A percentile compares a stretch with the other conserved stretches of the same genome.
Evolutionary conservation across 2,888 invertebrate species (phyloP).

Genomic region (Copidosoma aretas): DNA sequence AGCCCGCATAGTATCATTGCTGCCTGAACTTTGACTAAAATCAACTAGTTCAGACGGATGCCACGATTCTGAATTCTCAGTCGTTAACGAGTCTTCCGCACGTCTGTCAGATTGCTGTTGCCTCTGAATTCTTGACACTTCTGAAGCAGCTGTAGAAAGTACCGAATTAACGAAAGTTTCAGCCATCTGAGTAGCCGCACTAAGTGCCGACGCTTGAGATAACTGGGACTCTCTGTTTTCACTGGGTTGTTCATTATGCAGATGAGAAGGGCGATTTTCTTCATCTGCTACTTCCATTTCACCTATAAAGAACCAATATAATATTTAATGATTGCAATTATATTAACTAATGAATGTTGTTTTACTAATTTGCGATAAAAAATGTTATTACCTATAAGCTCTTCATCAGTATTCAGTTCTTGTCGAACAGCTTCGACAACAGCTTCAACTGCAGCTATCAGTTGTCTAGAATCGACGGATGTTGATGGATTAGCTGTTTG

Average conservation of each 20-base stretch:
- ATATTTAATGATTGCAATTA: constrained; percentile 51
- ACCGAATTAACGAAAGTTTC: constrained; percentile 63
- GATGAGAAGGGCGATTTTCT: constrained; percentile 52
- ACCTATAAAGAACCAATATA: constrained; percentile 45
- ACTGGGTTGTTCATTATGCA: constrained; percentile 47
- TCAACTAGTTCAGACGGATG: constrained; percentile 48
- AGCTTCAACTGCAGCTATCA: constrained; percentile 51
- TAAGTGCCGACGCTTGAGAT: constrained; percentile 47
- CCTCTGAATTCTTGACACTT: constrained; percentile 52
- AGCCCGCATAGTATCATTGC: constrained; percentile 46
- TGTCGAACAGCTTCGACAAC: constrained; percentile 52
- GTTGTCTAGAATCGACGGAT: constrained; percentile 40
- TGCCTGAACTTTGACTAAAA: constrained; percentile 50
- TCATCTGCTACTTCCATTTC: constrained; percentile 61
- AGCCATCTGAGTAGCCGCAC: constrained; percentile 57
- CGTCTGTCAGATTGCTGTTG: constrained; percentile 42
- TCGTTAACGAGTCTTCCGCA: constrained; percentile 24
- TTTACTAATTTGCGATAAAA: not conserved
- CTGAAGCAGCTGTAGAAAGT: constrained; percentile 52
- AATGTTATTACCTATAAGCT: constrained; percentile 50
- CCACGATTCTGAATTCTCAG: constrained; percentile 33
- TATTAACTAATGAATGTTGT: constrained; percentile 1
- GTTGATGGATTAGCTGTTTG: constrained; percentile 51
- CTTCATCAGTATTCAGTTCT: constrained; percentile 51
- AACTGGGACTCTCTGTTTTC: constrained; percentile 39